Evolutionary conservation across 2,797 vertebrate species (phyloP).

Genomic region (Gymnothorax reevesii): DNA sequence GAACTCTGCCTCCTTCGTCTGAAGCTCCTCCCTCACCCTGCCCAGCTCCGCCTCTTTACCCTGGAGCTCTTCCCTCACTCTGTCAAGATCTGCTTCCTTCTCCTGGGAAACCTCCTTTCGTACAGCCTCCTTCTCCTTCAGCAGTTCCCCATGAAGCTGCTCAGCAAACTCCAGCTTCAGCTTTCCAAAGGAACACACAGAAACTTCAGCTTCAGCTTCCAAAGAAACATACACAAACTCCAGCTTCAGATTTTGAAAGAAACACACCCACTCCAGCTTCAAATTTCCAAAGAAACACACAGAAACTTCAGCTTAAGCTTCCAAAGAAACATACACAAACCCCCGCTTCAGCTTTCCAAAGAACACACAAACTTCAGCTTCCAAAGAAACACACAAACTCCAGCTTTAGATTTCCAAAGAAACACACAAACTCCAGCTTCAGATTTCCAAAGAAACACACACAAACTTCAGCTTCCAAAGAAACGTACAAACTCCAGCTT

Average conservation of each 20-base stretch:
- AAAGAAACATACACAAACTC: constrained; percentile 17
- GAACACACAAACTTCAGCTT: constrained; percentile 37
- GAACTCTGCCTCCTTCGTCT: background rate
- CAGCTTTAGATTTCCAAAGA: too few relatives aligned
- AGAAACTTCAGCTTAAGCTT: constrained; percentile 48
- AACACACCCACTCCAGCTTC: too few relatives aligned
- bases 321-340: background rate
- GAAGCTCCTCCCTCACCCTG: background rate
- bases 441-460: background rate
- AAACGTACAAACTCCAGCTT: too few relatives aligned
- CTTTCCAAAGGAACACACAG: constrained; percentile 37
- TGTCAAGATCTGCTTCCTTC: constrained; percentile 59
- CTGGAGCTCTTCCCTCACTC: constrained; percentile 50
- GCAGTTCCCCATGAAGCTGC: constrained; percentile 48
- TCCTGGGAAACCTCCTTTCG: constrained; percentile 41
- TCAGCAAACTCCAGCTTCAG: constrained; percentile 61
- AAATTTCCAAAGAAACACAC: background rate
- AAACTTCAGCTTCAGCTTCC: constrained; percentile 59
- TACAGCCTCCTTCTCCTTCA: constrained; percentile 49
- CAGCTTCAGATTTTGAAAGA: constrained; percentile 56
- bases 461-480: constrained; percentile 41
- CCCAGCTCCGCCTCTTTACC: constrained; percentile 27
- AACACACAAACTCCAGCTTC: too few relatives aligned
- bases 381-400: background rate
- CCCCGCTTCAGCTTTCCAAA: too few relatives aligned